phyloP scores from a whole-genome alignment of 2,113 vertebrate genomes.

The Scortum barcoo region DNA sequence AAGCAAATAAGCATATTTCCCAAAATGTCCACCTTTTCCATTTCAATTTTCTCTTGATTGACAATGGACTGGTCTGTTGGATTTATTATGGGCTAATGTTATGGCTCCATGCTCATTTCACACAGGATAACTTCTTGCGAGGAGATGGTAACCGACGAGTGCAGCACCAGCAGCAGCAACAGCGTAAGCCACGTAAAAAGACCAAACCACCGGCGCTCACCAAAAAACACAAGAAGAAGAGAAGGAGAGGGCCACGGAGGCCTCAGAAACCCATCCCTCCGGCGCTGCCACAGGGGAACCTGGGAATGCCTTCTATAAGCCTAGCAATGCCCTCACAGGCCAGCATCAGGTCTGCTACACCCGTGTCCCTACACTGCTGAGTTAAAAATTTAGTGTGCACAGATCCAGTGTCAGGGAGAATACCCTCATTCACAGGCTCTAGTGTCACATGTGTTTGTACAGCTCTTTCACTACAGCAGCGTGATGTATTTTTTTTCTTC shows the following conservation, averaged over 20 bases:
- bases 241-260: constrained; percentile 92
- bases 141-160: constrained; percentile 95
- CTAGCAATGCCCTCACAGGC: constrained; percentile 92
- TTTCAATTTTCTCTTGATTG: neutral
- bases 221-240: constrained; percentile 99
- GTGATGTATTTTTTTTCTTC: neutral
- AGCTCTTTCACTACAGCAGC: neutral
- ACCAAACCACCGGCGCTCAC: constrained; percentile 98
- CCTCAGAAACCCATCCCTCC: constrained; percentile 99
- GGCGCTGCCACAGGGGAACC: constrained; percentile 96
- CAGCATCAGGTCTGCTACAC: constrained; percentile 88
- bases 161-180: constrained; percentile 97
- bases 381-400: constrained; percentile 21
- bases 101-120: neutral
- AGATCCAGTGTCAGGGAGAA: constrained; percentile 9
- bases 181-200: constrained; percentile 99
- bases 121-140: constrained; percentile 97
- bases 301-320: constrained; percentile 95
- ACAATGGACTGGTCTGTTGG: neutral
- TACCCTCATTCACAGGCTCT: neutral
- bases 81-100: neutral
- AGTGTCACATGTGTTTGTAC: constrained; percentile 11
- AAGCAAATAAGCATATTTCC: neutral
- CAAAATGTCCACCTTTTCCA: neutral
- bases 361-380: neutral